Evolutionary conservation across 2,888 invertebrate species (phyloP), one percentile per base, ranked within the genome.

Genomic region (Pterostichus madidus): DNA sequence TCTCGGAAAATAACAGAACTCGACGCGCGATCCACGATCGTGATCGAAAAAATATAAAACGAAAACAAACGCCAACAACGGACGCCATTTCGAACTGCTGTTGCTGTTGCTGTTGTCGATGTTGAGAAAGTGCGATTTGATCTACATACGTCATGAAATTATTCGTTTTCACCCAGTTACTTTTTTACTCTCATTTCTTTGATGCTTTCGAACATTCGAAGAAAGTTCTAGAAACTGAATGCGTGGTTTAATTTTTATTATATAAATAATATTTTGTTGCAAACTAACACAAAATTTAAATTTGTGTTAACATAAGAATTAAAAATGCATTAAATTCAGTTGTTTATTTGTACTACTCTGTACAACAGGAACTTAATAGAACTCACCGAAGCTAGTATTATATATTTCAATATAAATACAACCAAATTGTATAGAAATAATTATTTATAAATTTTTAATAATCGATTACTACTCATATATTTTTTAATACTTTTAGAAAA

Each of bases 1-100:
- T 81, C 81, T 59, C 39, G 61, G 81, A 81, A 80, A 71, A 17
- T 81, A 81, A 81, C 81, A 52, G 81, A 81, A 81, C 81, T 24
- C 8, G 15, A 39, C 35, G 68, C 24, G 80, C 53, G 68, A 71
- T 39, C 64, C 44, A 17, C 17, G 17, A 56, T 56, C 39, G 77
- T 24, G 24, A 78, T 39, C 5, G 49, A 76, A 53, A 52, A 76
- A n/a, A 31, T 31, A 52, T 31, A 31, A 31, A 49, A 79, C 17
- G 79, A 61, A 79, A 61, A 61, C 44, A 64, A 79, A 49, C 44
- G 17, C 56, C 56, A 17, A 15, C 15, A 56, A 56, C 35, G 10
- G 13, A 35, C 68, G n/a, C 68, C 68, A 56, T 56, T 17, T 31
- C 32, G 32, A 64, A 31, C 11, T 24, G n/a, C 31, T 32, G 32